Base-by-base conservation (phyloP, 2,888 invertebrate genomes). In the Lagria hirta region DNA sequence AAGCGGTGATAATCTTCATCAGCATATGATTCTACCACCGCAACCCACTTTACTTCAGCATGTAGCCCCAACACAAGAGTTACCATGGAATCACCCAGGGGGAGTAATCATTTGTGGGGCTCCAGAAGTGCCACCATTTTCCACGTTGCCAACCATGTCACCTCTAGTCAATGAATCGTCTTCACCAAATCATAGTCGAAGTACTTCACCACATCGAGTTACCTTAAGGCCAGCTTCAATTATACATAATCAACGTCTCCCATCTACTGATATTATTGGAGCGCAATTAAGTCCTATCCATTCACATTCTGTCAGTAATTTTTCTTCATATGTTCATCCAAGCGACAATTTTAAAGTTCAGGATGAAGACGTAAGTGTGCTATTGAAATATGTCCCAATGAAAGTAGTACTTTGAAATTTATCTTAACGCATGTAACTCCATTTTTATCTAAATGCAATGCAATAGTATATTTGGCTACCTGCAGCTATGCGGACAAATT, bases 101-200 rank as follows among this genome's bases (percentile, higher is more conserved):
- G 57, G 66, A 43, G 57, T 62, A 10, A n/a, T n/a, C n/a, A n/a
- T n/a, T n/a, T 66, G 66, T 51, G 65, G 67, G 23, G 62, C 66
- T 34, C 68, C 68, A 13, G 69, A 69, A 62, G 68, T 69, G 61
- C 56, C 66, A 28, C 62, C 67, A 10, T 68, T 69, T 61, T 78
- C 79, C 28, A 73, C 76, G 52, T 80, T 84, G 52, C 79, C 84
- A 34, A 71, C 85, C 34, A 72, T 81, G 48, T 86, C 88, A 30
- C 86, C 88, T 6, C 78, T 85, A 69, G 78, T 86, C 65, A 83
- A 82, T 62, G 81, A 81, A 54, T 79, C 81, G 57, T 83, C 86
- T 34, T 88, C 90, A 26, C 88, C 84, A 47, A 47, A 22, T 17
- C 86, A 86, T 65, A 88, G 88, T 60, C 79, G 86, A 59, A 78